phyloP scores from a whole-genome alignment of 2,113 vertebrate species.

The Dryoscopus gambensis region DNA sequence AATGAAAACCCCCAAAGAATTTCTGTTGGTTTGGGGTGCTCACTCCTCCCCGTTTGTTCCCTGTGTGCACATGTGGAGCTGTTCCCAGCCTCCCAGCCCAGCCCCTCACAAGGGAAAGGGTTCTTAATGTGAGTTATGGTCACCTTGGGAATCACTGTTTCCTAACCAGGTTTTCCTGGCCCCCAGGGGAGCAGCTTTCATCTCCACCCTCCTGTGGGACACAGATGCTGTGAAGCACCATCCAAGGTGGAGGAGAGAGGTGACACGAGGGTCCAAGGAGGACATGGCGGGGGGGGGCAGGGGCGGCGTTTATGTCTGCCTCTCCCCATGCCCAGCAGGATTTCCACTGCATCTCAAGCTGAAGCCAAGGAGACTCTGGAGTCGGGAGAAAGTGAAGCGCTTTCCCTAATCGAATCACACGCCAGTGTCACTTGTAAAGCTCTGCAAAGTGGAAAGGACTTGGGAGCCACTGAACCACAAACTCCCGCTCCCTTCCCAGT shows the following conservation, averaged over 20 bases:
- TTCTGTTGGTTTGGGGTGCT: background rate
- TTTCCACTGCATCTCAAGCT: background rate
- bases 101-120: background rate
- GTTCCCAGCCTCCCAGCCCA: background rate
- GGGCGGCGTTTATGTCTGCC: background rate
- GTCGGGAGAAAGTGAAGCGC: background rate
- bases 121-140: rapidly evolving
- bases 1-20: background rate
- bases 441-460: slow-evolving; percentile 59
- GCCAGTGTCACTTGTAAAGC: slow-evolving; percentile 25
- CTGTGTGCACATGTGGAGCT: background rate
- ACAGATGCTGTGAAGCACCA: background rate
- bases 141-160: background rate
- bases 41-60: rapidly evolving
- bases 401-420: slow-evolving; percentile 64
- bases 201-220: background rate
- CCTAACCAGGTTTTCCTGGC: background rate
- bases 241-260: background rate
- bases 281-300: too few relatives aligned
- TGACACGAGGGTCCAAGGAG: rapidly evolving
- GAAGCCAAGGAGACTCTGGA: background rate
- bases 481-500: background rate
- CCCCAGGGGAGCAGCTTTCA: background rate
- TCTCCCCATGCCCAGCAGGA: background rate
- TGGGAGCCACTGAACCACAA: slow-evolving; percentile 39